Evolutionary conservation across 92 coral and sea anemone species (phyloP), one percentile per base, ranked within the genome.

Genomic region (Umimayanthus kanabou): DNA sequence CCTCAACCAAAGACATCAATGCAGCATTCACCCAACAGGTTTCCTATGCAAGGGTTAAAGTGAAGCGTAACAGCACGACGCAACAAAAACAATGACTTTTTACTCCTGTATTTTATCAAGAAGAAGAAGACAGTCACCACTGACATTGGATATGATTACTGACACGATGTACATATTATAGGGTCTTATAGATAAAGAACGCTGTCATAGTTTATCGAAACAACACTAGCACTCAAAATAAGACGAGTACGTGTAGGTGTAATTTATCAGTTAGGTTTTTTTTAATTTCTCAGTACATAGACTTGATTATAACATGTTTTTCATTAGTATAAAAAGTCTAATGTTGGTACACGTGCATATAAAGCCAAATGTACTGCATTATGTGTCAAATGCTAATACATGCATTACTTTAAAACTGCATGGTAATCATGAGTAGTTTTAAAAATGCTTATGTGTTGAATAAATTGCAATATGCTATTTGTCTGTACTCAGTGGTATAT

Each of bases 31-130:
- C 87, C 13, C 37, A 67, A 9, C 65, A 37, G 10, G 79, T 84
- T 0, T 16, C 20, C 33, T 84, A 84, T 47, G 79, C 79, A 26
- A 84, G 79, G 43, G 77, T 82, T 29, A 75, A 75, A 75, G n/a
- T 75, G 25, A 39, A 75, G 10, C 80, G 55, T 39, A 28, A n/a
- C 4, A 39, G 25, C 1, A 6, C 25, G 4, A 76, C 1, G 47
- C 55, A n/a, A 76, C 9, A 39, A 20, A 76, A 76, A 76, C 80
- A 39, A 76, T 37, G 40, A 76, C 8, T 71, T 71, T 71, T 71
- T 71, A 28, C 73, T 23, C 73, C 30, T 29, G 30, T 67, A 67
- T 67, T 67, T 67, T 67, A 29, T 4, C 5, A 67, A 65, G 9
- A 67, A 23, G 73, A 67, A 65, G 9, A 67, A 23, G 73, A 67